Percentiles rank a stretch among this genome's conserved stretches.
phyloP scores from a whole-genome alignment of 64 coral and sea anemone genomes.

The Pocillopora verrucosa region DNA sequence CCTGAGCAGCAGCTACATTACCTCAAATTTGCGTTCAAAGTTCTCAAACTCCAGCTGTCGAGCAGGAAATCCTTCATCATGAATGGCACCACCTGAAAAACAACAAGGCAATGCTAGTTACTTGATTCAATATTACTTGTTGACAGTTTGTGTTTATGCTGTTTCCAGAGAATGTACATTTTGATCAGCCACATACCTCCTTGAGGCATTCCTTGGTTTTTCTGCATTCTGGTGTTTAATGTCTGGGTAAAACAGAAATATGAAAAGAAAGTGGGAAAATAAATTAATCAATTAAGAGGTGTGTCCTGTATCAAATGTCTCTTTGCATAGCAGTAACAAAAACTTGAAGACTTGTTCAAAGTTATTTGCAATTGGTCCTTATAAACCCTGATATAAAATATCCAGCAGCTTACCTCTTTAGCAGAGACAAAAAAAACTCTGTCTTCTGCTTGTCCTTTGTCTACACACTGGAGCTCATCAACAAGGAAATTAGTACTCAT shows the following conservation, averaged over 20 bases:
- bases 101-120: background rate
- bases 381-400: no score
- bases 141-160: background rate
- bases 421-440: constrained; percentile 97
- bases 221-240: constrained; percentile 88
- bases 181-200: constrained; percentile 45
- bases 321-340: no score
- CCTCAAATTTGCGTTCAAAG: constrained; percentile 99
- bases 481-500: constrained; percentile 80
- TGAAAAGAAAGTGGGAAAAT: background rate
- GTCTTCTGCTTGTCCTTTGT: constrained; percentile 78
- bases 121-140: background rate
- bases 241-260: constrained; percentile 44
- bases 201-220: constrained; percentile 95
- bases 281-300: no score
- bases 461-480: constrained; percentile 90
- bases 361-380: no score
- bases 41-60: constrained; percentile 96
- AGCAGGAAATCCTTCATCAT: constrained; percentile 93
- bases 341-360: no score
- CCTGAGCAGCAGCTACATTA: background rate
- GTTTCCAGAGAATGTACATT: background rate
- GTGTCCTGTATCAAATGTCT: no score
- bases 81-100: constrained; percentile 85
- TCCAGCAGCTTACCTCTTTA: no score